Evolutionary conservation across 2,888 invertebrate species (phyloP), one percentile per base, ranked within the genome.

Genomic region (Mythimna impura): DNA sequence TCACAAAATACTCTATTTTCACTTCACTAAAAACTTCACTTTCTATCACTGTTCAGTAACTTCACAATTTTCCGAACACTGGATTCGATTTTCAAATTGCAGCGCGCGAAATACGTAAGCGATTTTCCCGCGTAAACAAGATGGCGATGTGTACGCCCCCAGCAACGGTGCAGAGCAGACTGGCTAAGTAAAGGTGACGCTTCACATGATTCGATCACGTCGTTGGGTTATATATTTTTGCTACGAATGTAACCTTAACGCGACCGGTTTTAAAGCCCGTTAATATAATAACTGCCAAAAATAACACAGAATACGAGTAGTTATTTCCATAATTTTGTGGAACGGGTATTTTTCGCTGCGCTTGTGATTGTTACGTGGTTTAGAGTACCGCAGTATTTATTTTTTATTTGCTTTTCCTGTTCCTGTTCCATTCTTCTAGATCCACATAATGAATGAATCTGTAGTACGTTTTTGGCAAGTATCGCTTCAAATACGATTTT

Each of bases 51-150:
- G 70, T 71, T 73, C 64, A 60, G 30, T 52, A 70, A 78, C 69
- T 75, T 50, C 70, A 64, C 81, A 80, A 79, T 72, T 66, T 64
- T 69, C 54, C 64, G 55, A 80, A 71, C 75, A 78, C 80, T 66
- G 64, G 66, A 66, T 73, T 73, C 70, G 78, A 71, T 86, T 82
- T 80, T 70, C 76, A 87, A 86, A 85, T 80, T 81, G 80, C 84
- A 78, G 76, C 87, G 86, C 86, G 85, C 84, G 82, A 76, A 82
- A 80, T 71, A 78, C 88, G 86, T 74, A 65, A 83, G 74, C 82
- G 84, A 86, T 86, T 92, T 94, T 94, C 91, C 93, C 94, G 94
- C 94, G 93, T 89, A 87, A 91, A 90, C 54, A 64, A 78, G n/a
- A 82, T 61, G 78, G 80, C 86, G 84, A 88, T 87, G 83, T 91